Percentiles rank a stretch among this genome's conserved stretches.
phyloP scores from a whole-genome alignment of 37 sponge, comb jelly and placozoan genomes.

The Theonella swinhoei region DNA sequence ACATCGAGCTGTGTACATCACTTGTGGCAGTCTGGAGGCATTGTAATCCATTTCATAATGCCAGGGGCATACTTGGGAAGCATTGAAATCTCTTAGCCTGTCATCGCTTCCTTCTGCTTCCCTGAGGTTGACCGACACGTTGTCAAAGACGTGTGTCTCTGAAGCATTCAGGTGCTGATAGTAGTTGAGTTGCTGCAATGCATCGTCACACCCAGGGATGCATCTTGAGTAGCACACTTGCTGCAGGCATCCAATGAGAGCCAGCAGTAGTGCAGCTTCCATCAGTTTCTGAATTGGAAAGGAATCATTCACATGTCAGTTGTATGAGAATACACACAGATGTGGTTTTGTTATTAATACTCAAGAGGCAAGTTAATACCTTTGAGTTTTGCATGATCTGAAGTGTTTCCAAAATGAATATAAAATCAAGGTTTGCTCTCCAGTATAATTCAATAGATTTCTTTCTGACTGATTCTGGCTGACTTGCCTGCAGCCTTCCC shows the following conservation, averaged over 20 bases:
- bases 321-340: too few relatives aligned
- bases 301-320: too few relatives aligned
- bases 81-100: neutral
- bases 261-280: too few relatives aligned
- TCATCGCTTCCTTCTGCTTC: neutral
- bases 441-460: too few relatives aligned
- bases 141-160: neutral
- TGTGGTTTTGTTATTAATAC: too few relatives aligned
- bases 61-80: slow-evolving; percentile 5
- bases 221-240: neutral
- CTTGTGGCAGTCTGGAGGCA: slow-evolving; percentile 41
- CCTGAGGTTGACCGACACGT: neutral
- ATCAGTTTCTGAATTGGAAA: too few relatives aligned
- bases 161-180: neutral
- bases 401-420: too few relatives aligned
- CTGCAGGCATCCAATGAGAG: neutral
- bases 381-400: too few relatives aligned
- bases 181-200: neutral
- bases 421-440: too few relatives aligned
- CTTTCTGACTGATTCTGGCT: too few relatives aligned
- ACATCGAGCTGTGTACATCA: neutral
- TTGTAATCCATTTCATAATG: slow-evolving; percentile 62
- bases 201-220: neutral
- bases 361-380: too few relatives aligned
- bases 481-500: too few relatives aligned